Evolutionary conservation across 2,113 vertebrate genomes (phyloP).

Genomic region (Oncorhynchus nerka): DNA sequence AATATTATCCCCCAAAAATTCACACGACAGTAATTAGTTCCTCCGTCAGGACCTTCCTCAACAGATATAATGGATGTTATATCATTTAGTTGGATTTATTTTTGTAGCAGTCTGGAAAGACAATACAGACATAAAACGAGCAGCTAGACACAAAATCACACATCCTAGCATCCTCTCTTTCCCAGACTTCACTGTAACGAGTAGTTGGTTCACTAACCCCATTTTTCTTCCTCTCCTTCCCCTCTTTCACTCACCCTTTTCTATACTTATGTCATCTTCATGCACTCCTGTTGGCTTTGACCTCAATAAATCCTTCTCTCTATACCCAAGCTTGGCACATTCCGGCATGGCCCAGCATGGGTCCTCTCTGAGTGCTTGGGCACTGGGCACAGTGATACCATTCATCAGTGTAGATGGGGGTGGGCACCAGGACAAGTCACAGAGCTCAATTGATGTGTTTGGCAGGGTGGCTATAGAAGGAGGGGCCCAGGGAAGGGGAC

Average conservation of each 20-base stretch:
- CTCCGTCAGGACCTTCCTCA: background rate
- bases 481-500: slow-evolving; percentile 56
- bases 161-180: background rate
- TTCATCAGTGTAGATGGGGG: slow-evolving; percentile 55
- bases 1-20: background rate
- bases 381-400: slow-evolving; percentile 50
- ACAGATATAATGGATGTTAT: background rate
- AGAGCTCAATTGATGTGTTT: slow-evolving; percentile 56
- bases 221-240: too few relatives aligned
- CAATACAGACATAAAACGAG: background rate
- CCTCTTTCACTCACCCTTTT: background rate
- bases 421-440: slow-evolving; percentile 39
- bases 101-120: background rate
- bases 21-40: background rate
- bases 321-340: slow-evolving; percentile 21
- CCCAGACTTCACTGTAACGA: background rate
- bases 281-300: background rate
- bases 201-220: too few relatives aligned
- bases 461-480: slow-evolving; percentile 63
- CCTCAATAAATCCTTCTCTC: slow-evolving; percentile 29
- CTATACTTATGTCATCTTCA: background rate
- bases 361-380: slow-evolving; percentile 35
- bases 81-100: background rate
- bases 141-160: background rate
- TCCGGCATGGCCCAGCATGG: slow-evolving; percentile 33